A percentile compares a stretch with the other conserved stretches of the same genome.
These are phyloP conservation scores for Zaprionus ghesquierei DNA, from an alignment of 1,140 invertebrate genomes.

Conservation along the genomic window DNA sequence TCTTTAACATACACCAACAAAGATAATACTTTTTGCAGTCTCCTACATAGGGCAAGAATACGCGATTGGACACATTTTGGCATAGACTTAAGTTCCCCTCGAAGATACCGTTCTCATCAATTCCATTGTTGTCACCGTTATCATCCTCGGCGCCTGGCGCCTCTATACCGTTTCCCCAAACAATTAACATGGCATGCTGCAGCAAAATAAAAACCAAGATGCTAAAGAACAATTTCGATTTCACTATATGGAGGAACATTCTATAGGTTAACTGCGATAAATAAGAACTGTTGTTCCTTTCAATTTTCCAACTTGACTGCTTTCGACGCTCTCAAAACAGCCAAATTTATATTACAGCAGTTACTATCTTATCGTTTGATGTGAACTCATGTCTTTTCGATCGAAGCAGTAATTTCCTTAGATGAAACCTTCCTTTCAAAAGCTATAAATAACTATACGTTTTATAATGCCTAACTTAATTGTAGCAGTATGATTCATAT, in stretches of 20 bases:
- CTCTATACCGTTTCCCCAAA: neutral
- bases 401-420: constrained; percentile 14
- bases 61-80: constrained; percentile 46
- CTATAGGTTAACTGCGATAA: neutral
- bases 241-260: constrained; percentile 6
- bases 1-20: constrained; percentile 45
- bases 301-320: neutral
- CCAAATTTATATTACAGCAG: constrained; percentile 15
- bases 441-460: too few species aligned
- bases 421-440: neutral
- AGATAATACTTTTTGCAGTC: constrained; percentile 62
- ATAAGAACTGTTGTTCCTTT: neutral
- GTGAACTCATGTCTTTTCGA: neutral
- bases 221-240: neutral
- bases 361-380: constrained; percentile 18
- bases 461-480: neutral
- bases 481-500: neutral
- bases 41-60: constrained; percentile 62
- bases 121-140: neutral
- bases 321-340: neutral
- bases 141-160: neutral
- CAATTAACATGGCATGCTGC: neutral
- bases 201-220: neutral
- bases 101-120: constrained; percentile 7
- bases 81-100: constrained; percentile 48